Evolutionary conservation across 2,113 vertebrate species (phyloP).

Genomic region (Stegastes partitus): DNA sequence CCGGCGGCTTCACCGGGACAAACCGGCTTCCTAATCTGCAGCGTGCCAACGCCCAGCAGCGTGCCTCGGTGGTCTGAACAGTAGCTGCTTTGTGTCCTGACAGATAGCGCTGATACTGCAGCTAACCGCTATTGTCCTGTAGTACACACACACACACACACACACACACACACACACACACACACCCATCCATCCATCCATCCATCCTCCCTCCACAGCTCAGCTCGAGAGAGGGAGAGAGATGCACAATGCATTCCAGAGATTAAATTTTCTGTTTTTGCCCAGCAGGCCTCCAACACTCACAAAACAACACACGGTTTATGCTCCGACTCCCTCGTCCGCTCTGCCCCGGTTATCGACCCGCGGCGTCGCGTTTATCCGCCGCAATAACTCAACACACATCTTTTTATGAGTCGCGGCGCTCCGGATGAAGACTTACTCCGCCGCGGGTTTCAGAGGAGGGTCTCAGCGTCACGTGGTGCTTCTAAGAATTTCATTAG

Average conservation of each 20-base stretch:
- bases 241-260: slow-evolving; percentile 81
- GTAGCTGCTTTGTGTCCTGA: slow-evolving; percentile 74
- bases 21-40: slow-evolving; percentile 42
- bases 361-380: slow-evolving; percentile 19
- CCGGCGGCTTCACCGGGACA: background rate
- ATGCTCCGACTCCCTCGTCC: background rate
- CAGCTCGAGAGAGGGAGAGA: slow-evolving; percentile 61
- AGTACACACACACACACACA: slow-evolving; percentile 7
- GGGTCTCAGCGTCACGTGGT: slow-evolving; percentile 61
- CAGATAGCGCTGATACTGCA: slow-evolving; percentile 79
- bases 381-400: slow-evolving; percentile 9
- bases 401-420: slow-evolving; percentile 22
- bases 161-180: slow-evolving; percentile 25
- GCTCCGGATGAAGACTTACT: slow-evolving; percentile 2
- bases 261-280: slow-evolving; percentile 74
- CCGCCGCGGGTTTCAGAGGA: slow-evolving; percentile 2
- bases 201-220: slow-evolving; percentile 48
- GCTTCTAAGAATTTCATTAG: slow-evolving; percentile 69
- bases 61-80: slow-evolving; percentile 65
- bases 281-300: slow-evolving; percentile 44
- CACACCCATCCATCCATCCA: slow-evolving; percentile 6
- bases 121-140: slow-evolving; percentile 76
- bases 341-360: slow-evolving; percentile 24
- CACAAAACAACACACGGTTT: slow-evolving; percentile 24
- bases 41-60: slow-evolving; percentile 53